Conservation (phyloP, 2,797 vertebrate genomes). For the Hydrolagus colliei region DNA sequence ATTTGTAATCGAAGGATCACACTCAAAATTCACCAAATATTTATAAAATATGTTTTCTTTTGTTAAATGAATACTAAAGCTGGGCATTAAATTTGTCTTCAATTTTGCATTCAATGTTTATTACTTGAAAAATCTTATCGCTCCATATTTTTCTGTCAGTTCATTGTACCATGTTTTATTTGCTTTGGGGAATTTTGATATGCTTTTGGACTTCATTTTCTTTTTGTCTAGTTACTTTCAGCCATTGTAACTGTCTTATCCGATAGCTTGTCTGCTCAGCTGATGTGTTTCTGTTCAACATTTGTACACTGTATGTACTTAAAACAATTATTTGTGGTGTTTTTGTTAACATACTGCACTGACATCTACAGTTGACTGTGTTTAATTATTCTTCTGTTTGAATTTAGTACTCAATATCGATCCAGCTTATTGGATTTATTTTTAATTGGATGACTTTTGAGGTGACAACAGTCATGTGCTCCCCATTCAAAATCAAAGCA, state of each 20-base stretch:
- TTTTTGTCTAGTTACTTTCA: background rate
- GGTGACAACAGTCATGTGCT: background rate
- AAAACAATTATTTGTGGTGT: conserved; percentile 13
- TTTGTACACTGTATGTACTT: conserved; percentile 6
- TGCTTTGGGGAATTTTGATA: background rate
- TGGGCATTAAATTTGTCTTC: background rate
- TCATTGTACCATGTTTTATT: conserved; percentile 12
- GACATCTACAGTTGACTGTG: background rate
- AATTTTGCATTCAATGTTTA: background rate
- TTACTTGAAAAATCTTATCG: conserved; percentile 20
- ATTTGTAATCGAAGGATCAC: background rate
- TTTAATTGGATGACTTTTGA: conserved; percentile 8
- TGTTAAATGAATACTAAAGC: background rate
- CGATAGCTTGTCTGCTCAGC: background rate
- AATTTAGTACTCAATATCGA: conserved; percentile 1
- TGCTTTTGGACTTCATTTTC: background rate
- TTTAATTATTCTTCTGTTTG: conserved; percentile 12
- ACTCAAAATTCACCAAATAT: conserved; percentile 20
- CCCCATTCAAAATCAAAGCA: conserved; percentile 5
- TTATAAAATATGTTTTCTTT: conserved; percentile 23
- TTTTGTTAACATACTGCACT: conserved; percentile 16
- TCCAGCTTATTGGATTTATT: background rate
- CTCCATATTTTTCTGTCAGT: conserved; percentile 1
- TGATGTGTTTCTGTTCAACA: conserved; percentile 19
- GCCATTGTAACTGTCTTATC: conserved; percentile 4